These are phyloP conservation scores for Hipposideros larvatus DNA, from an alignment of 2,797 vertebrate species.

Conservation along the genomic window DNA sequence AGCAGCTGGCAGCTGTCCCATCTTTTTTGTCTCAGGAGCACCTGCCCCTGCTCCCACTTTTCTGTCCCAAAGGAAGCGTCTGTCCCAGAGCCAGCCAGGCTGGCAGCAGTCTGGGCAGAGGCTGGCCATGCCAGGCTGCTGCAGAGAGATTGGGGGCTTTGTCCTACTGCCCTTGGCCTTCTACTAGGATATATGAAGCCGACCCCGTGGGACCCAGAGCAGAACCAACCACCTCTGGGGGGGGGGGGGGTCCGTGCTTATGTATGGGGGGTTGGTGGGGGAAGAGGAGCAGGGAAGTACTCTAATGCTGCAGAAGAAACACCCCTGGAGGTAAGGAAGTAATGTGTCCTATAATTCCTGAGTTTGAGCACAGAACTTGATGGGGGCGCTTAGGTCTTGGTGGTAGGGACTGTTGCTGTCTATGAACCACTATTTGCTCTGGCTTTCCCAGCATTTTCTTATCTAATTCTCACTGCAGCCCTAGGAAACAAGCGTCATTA, in stretches of 20 bases:
- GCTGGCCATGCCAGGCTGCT: not conserved
- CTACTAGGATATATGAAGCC: not conserved
- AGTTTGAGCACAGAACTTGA: not conserved
- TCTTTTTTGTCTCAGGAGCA: constrained; percentile 7
- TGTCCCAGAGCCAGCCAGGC: not conserved
- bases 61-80: not conserved
- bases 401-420: too few species aligned
- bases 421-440: fast-evolving
- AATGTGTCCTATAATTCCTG: fast-evolving
- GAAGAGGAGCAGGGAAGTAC: not conserved
- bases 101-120: not conserved
- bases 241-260: not conserved
- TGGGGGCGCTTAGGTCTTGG: not conserved
- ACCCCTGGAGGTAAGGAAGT: not conserved
- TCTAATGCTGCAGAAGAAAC: not conserved
- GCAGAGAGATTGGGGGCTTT: not conserved
- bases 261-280: not conserved
- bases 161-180: not conserved
- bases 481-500: not conserved
- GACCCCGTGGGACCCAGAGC: fast-evolving
- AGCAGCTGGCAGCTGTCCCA: not conserved
- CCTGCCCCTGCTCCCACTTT: not conserved
- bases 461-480: not conserved
- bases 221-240: not conserved
- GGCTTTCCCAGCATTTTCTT: not conserved